Percentiles rank a stretch among this genome's conserved stretches.
phyloP scores from a whole-genome alignment of 2,797 vertebrate genomes.

The Cetoscarus ocellatus region DNA sequence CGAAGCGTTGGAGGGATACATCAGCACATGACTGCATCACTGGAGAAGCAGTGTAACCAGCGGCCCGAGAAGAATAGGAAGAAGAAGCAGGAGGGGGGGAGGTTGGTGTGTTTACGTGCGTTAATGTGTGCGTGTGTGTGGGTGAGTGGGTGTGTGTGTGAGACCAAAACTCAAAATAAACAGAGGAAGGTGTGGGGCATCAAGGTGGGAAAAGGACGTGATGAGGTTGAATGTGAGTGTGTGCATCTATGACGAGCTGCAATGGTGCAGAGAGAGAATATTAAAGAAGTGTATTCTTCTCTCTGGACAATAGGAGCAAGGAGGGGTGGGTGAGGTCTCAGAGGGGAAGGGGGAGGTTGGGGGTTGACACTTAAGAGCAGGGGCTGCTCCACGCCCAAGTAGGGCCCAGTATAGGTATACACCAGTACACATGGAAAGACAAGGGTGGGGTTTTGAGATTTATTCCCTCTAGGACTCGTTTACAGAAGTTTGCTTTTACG shows the following conservation, averaged over 20 bases:
- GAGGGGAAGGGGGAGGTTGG: background rate
- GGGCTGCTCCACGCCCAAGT: no score
- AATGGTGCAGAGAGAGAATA: constrained; percentile 63
- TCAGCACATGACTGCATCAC: constrained; percentile 65
- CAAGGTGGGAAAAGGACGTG: constrained; percentile 46
- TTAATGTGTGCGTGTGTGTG: constrained; percentile 18
- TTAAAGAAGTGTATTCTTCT: constrained; percentile 49
- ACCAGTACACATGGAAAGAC: no score
- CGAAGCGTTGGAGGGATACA: constrained; percentile 46
- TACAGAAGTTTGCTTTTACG: no score
- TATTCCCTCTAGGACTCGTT: no score
- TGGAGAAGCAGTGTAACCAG: constrained; percentile 56
- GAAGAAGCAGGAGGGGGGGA: constrained; percentile 32
- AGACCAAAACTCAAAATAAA: constrained; percentile 10
- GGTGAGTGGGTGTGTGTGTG: background rate
- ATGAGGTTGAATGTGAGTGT: constrained; percentile 70
- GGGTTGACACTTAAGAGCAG: background rate
- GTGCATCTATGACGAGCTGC: constrained; percentile 33
- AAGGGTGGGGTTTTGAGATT: no score
- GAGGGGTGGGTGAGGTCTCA: constrained; percentile 43
- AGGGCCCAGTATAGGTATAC: no score
- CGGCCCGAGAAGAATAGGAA: constrained; percentile 45
- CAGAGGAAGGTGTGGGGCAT: constrained; percentile 33
- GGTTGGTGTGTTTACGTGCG: constrained; percentile 18
- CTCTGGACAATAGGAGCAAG: constrained; percentile 62